Percentiles rank a stretch among this genome's conserved stretches.
Conservation (phyloP, 2,113 vertebrate genomes). For the Ciconia boyciana region DNA sequence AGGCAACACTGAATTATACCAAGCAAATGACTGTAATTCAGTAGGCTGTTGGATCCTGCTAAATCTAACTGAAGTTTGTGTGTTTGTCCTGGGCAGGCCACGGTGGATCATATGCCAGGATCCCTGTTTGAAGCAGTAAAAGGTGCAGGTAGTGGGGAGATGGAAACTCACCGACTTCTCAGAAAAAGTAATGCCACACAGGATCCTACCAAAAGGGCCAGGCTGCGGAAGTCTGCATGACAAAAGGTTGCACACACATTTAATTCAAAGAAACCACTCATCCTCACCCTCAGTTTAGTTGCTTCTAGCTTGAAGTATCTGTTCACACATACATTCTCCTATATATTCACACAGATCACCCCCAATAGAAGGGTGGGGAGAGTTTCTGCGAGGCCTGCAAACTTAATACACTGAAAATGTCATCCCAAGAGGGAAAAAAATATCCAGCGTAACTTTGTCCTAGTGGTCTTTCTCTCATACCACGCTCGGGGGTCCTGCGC, state of each 20-base stretch:
- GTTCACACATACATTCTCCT: neutral
- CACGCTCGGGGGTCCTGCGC: too few species aligned
- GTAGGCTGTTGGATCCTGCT: neutral
- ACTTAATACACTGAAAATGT: neutral
- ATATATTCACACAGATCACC: neutral
- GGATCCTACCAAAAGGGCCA: neutral
- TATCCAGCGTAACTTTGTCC: fast-evolving
- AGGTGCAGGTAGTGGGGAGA: neutral
- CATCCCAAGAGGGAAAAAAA: neutral
- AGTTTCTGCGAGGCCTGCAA: neutral
- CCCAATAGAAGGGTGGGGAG: neutral
- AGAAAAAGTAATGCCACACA: neutral
- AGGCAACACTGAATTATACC: neutral
- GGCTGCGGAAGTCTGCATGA: neutral
- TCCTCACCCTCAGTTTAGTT: neutral
- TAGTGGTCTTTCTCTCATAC: neutral
- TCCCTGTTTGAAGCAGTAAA: neutral
- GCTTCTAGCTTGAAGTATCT: neutral
- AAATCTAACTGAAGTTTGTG: neutral
- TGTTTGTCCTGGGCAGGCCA: neutral
- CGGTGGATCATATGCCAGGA: neutral
- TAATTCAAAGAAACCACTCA: neutral
- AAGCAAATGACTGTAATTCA: neutral
- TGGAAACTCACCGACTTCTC: neutral
- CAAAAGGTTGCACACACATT: neutral